These are phyloP conservation scores for Tolypeutes matacus DNA, from an alignment of 2,797 vertebrate genomes.

Conservation along the genomic window DNA sequence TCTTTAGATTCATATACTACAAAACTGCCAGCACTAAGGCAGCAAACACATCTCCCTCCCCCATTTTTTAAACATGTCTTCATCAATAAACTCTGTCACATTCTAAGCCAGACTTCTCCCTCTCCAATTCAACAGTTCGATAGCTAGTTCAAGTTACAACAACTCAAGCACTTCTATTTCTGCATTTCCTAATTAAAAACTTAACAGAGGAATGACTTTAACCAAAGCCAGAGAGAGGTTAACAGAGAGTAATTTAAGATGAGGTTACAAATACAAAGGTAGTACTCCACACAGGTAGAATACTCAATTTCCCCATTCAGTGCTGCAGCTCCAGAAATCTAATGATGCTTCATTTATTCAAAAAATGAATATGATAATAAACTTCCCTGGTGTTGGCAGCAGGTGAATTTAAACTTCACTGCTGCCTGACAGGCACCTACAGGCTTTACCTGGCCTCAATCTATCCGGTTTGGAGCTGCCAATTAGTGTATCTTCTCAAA, in stretches of 20 bases:
- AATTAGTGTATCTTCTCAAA: slow-evolving; percentile 83
- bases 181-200: slow-evolving; percentile 68
- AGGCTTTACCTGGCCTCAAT: slow-evolving; percentile 84
- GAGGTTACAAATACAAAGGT: slow-evolving; percentile 66
- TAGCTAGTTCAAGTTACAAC: slow-evolving; percentile 51
- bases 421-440: slow-evolving; percentile 74
- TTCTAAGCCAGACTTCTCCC: slow-evolving; percentile 43
- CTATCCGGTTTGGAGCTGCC: slow-evolving; percentile 82
- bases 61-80: slow-evolving; percentile 10
- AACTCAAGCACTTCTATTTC: slow-evolving; percentile 74
- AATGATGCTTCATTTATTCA: slow-evolving; percentile 72
- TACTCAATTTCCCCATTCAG: slow-evolving; percentile 65
- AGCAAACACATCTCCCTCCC: slow-evolving; percentile 16
- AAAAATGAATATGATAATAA: slow-evolving; percentile 74
- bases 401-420: slow-evolving; percentile 78
- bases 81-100: slow-evolving; percentile 41
- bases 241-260: slow-evolving; percentile 74
- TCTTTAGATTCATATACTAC: slow-evolving; percentile 42
- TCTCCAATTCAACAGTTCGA: slow-evolving; percentile 34
- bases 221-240: slow-evolving; percentile 66
- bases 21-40: neutral
- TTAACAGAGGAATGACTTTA: slow-evolving; percentile 71
- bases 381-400: slow-evolving; percentile 65
- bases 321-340: slow-evolving; percentile 59
- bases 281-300: slow-evolving; percentile 62